Evolutionary conservation across 2,888 invertebrate species (phyloP).

Genomic region (Marasmarcha lunaedactyla): DNA sequence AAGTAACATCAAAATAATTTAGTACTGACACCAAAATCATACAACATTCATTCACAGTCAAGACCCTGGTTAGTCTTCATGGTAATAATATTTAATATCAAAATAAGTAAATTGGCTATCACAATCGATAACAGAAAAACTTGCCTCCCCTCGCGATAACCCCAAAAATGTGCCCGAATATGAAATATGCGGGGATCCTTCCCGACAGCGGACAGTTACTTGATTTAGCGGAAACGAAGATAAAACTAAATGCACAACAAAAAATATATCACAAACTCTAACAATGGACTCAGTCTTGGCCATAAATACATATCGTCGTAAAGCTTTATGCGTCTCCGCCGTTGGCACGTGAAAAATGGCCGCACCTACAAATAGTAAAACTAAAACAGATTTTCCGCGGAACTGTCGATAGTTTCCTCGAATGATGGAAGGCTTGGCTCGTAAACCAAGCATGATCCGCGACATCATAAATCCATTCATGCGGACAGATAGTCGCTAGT

Average conservation of each 20-base stretch:
- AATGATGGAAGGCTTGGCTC: slow-evolving; percentile 6
- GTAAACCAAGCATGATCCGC: slow-evolving; percentile 4
- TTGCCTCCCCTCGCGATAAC: slow-evolving; percentile 42
- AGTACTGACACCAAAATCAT: too few relatives aligned
- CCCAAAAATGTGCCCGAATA: slow-evolving; percentile 59
- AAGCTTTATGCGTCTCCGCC: slow-evolving; percentile 67
- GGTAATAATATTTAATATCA: too few relatives aligned
- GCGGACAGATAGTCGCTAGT: background rate
- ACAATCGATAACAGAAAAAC: slow-evolving; percentile 26
- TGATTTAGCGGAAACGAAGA: slow-evolving; percentile 71
- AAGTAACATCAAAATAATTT: too few relatives aligned
- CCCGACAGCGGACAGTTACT: slow-evolving; percentile 64
- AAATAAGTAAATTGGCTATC: slow-evolving; percentile 34
- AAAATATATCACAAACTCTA: slow-evolving; percentile 60
- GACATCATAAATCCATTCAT: background rate
- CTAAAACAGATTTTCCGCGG: slow-evolving; percentile 21
- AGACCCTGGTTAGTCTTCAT: too few relatives aligned
- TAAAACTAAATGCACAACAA: slow-evolving; percentile 71
- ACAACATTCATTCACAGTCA: too few relatives aligned
- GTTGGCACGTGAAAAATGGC: slow-evolving; percentile 66
- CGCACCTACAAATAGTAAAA: slow-evolving; percentile 43
- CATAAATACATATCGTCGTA: slow-evolving; percentile 71
- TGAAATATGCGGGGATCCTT: slow-evolving; percentile 66
- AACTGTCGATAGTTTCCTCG: slow-evolving; percentile 1
- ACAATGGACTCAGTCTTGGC: slow-evolving; percentile 19